phyloP scores from a whole-genome alignment of 2,888 invertebrate species.

The Dryocosmus kuriphilus region DNA sequence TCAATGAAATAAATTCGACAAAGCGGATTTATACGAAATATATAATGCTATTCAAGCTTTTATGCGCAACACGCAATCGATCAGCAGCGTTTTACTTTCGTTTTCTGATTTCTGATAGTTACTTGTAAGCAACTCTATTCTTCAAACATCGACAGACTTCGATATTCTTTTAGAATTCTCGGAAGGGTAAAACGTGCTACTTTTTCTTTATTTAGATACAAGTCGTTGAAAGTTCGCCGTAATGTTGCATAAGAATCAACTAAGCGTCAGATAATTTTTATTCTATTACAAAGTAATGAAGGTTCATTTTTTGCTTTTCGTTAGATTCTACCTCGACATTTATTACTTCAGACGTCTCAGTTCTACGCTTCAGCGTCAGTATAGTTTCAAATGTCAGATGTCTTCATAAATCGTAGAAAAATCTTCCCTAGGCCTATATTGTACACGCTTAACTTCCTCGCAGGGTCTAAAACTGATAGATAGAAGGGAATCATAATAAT shows the following conservation, averaged over 20 bases:
- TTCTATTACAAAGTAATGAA: constrained; percentile 30
- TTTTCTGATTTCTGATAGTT: constrained; percentile 62
- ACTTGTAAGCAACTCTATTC: constrained; percentile 75
- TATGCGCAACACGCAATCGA: constrained; percentile 36
- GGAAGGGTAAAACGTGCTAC: constrained; percentile 6
- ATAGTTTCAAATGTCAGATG: constrained; percentile 55
- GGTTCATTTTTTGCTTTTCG: constrained; percentile 26
- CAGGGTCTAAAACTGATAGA: constrained; percentile 21
- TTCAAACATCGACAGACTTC: constrained; percentile 45
- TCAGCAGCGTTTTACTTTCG: constrained; percentile 5
- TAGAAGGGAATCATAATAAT: not conserved
- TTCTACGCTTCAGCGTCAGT: constrained; percentile 53
- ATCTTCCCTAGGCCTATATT: constrained; percentile 37
- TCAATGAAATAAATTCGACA: constrained; percentile 54
- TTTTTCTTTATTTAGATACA: constrained; percentile 12
- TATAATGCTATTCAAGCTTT: constrained; percentile 44
- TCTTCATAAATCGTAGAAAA: constrained; percentile 36
- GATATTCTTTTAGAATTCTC: not conserved
- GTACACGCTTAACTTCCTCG: constrained; percentile 16
- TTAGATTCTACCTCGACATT: constrained; percentile 36
- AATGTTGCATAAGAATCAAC: constrained; percentile 30
- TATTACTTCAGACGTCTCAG: constrained; percentile 19
- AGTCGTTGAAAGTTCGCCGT: constrained; percentile 20
- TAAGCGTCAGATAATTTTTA: constrained; percentile 26
- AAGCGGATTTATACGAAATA: constrained; percentile 27